These are phyloP conservation scores for Acanthaster planci DNA, from an alignment of 35 echinoderm and acorn worm species.

Conservation along the genomic window DNA sequence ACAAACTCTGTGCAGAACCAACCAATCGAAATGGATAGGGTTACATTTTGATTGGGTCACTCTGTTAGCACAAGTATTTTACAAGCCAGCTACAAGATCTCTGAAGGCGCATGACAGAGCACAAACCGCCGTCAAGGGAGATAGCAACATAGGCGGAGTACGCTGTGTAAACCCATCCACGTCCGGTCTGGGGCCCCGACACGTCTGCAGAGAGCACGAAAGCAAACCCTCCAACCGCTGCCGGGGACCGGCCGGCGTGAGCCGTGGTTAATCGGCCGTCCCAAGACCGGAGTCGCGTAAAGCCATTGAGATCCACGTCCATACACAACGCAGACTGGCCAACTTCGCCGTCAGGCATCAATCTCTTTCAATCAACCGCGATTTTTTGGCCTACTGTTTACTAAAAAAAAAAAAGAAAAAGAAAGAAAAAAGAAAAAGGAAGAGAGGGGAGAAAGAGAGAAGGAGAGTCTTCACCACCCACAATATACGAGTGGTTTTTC, in stretches of 20 bases:
- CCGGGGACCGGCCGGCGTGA: background rate
- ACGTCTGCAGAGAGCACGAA: background rate
- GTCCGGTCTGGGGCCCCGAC: background rate
- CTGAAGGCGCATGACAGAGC: too few relatives aligned
- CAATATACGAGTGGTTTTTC: too few relatives aligned
- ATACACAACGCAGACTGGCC: background rate
- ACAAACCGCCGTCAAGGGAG: too few relatives aligned
- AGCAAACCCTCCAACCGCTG: background rate
- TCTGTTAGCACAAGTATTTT: too few relatives aligned
- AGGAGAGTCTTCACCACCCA: too few relatives aligned
- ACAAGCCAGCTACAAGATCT: too few relatives aligned
- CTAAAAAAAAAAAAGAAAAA: too few relatives aligned
- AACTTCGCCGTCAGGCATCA: background rate
- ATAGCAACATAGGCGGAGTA: too few relatives aligned
- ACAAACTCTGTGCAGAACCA: too few relatives aligned
- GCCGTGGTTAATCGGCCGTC: constrained; percentile 1
- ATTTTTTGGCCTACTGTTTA: constrained; percentile 2
- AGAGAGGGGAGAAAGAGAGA: too few relatives aligned
- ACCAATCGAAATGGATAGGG: background rate
- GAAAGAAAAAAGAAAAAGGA: too few relatives aligned
- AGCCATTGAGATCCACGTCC: background rate
- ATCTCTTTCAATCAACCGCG: constrained; percentile 27
- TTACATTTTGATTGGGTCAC: constrained; percentile 23
- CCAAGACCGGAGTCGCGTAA: background rate
- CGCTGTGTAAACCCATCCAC: background rate